These are phyloP conservation scores for Rynchops niger DNA, from an alignment of 2,113 vertebrate species.

Conservation along the genomic window DNA sequence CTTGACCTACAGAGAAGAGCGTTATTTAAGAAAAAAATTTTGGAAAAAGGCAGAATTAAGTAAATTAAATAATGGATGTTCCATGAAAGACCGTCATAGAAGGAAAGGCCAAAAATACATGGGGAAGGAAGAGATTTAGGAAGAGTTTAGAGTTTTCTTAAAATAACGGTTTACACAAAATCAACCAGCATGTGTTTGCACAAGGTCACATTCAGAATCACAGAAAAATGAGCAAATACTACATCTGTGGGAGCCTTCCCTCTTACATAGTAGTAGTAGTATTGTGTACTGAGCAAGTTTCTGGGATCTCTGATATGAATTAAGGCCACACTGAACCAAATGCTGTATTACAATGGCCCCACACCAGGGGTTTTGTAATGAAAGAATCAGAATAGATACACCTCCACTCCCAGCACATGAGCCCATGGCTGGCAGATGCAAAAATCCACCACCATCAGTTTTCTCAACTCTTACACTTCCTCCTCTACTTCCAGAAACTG, in stretches of 20 bases:
- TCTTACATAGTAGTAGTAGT: background rate
- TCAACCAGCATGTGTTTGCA: background rate
- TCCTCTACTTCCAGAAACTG: background rate
- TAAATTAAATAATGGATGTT: background rate
- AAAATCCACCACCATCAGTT: background rate
- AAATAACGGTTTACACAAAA: background rate
- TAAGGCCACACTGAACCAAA: background rate
- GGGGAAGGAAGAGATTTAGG: background rate
- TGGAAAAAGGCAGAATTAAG: background rate
- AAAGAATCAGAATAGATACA: background rate
- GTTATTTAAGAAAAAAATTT: background rate
- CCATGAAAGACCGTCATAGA: background rate
- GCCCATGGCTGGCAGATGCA: accelerated
- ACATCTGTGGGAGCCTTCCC: background rate
- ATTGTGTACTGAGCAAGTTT: background rate
- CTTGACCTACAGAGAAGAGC: background rate
- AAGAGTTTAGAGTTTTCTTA: background rate
- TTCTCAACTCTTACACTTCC: background rate
- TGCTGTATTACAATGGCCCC: background rate
- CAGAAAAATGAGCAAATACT: background rate
- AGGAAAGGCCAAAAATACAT: background rate
- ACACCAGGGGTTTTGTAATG: background rate
- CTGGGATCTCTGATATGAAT: background rate
- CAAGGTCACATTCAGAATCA: background rate
- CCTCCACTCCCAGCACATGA: background rate